Conservation (phyloP, 2,113 vertebrate genomes). For the Microcebus lehilahytsara region DNA sequence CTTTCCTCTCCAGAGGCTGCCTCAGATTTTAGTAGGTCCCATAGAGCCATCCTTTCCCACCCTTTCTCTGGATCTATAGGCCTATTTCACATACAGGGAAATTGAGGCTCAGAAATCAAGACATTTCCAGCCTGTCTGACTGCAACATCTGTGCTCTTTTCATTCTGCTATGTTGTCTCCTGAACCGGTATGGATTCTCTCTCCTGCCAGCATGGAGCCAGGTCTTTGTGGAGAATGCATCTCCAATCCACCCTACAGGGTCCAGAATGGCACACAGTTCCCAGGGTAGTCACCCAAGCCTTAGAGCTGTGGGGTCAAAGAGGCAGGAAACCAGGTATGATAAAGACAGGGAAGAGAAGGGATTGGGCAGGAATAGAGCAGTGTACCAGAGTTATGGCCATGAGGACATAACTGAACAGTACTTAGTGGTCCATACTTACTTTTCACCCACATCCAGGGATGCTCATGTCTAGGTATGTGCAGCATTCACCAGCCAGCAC, state of each 20-base stretch:
- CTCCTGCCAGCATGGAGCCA: not conserved
- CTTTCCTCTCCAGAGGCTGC: not conserved
- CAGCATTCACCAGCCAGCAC: not conserved
- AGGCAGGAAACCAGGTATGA: not conserved
- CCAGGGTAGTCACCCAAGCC: not conserved
- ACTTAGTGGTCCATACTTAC: not conserved
- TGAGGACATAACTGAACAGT: not conserved
- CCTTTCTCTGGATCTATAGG: not conserved
- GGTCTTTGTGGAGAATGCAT: not conserved
- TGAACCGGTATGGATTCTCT: not conserved
- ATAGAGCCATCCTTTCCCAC: not conserved
- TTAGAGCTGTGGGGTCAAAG: not conserved
- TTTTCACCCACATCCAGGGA: not conserved
- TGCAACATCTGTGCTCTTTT: not conserved
- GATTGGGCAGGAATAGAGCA: not conserved
- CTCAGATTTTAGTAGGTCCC: not conserved
- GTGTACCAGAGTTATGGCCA: not conserved
- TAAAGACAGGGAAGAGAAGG: not conserved
- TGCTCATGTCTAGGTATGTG: not conserved
- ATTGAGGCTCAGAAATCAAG: slow-evolving; percentile 3
- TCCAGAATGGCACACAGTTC: not conserved
- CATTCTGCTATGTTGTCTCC: not conserved
- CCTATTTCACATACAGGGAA: slow-evolving; percentile 14
- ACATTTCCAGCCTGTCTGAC: not conserved
- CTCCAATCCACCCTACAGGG: not conserved